Evolutionary conservation across 2,113 vertebrate species (phyloP).

Genomic region (Microcebus tavaratra): DNA sequence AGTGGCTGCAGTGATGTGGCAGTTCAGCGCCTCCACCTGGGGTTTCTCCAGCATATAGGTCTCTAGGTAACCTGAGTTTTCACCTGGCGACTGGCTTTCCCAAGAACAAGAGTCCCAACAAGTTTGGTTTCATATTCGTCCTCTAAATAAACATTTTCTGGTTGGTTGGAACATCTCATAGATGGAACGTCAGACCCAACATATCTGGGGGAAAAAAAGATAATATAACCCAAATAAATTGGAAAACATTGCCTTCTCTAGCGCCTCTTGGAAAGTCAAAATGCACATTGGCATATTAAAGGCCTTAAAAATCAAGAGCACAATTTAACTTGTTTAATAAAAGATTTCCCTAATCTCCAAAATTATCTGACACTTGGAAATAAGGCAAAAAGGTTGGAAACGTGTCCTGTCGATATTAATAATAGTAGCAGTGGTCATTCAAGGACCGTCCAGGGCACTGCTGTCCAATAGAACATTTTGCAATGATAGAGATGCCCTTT

Average conservation of each 20-base stretch:
- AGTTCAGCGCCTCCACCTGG: neutral
- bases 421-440: neutral
- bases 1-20: accelerated
- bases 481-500: neutral
- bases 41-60: neutral
- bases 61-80: neutral
- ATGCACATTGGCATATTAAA: neutral
- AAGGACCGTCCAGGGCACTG: neutral
- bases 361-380: neutral
- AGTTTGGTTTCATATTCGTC: neutral
- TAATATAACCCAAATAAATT: neutral
- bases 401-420: neutral
- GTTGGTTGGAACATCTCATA: neutral
- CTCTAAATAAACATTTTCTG: neutral
- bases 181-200: neutral
- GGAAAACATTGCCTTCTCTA: neutral
- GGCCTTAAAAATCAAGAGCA: neutral
- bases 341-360: neutral
- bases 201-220: neutral
- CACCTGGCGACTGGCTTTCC: neutral
- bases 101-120: neutral
- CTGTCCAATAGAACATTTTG: neutral
- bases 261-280: neutral
- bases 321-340: neutral
- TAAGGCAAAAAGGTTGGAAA: neutral